Evolutionary conservation across 2,888 invertebrate genomes (phyloP).

Genomic region (Chymomyza fuscimana): DNA sequence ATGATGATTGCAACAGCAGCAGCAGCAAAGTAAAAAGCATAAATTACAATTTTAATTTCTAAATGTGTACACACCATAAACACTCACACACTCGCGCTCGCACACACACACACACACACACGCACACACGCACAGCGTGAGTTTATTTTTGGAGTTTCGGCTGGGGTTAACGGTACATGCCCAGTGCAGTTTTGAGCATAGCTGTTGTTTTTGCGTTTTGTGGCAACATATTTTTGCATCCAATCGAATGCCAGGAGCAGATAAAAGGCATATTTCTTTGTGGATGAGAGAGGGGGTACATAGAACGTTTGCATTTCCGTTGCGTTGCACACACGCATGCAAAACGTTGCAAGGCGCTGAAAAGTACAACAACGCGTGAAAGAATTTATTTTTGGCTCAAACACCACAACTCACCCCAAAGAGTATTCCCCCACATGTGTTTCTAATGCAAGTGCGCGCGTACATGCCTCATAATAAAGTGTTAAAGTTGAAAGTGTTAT

Average conservation of each 20-base stretch:
- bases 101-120: slow-evolving; percentile 8
- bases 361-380: slow-evolving; percentile 9
- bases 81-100: slow-evolving; percentile 15
- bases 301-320: slow-evolving; percentile 44
- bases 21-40: slow-evolving; percentile 27
- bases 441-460: slow-evolving; percentile 42
- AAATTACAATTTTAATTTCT: slow-evolving; percentile 32
- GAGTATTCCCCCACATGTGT: slow-evolving; percentile 46
- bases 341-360: slow-evolving; percentile 23
- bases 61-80: slow-evolving; percentile 4
- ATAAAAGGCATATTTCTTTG: not conserved
- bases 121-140: slow-evolving; percentile 24
- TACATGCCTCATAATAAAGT: slow-evolving; percentile 48
- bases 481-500: slow-evolving; percentile 43
- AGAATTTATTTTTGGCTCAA: slow-evolving; percentile 44
- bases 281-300: not conserved
- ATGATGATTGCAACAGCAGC: slow-evolving; percentile 3
- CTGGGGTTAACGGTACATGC: slow-evolving; percentile 44
- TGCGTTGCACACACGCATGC: slow-evolving; percentile 17
- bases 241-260: slow-evolving; percentile 2
- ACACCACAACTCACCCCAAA: slow-evolving; percentile 18
- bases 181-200: not conserved
- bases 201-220: not conserved
- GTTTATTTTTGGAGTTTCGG: slow-evolving; percentile 56
- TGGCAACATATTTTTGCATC: slow-evolving; percentile 35